These are phyloP conservation scores for Hyposmocoma kahamanoa DNA, from an alignment of 1,140 invertebrate species.

Conservation along the genomic window DNA sequence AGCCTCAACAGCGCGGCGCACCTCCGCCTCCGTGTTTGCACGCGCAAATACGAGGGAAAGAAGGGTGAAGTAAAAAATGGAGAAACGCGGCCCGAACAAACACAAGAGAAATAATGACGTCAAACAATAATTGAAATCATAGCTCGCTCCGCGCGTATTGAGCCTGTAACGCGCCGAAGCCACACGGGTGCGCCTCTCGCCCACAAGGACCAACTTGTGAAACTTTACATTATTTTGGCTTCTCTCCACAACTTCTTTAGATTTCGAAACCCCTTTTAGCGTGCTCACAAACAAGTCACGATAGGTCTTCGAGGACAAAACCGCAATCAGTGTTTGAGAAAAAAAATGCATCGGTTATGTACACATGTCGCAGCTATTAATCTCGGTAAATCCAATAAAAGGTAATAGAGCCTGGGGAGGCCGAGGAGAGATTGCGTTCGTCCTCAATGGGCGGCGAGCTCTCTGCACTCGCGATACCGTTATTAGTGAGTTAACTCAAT, in stretches of 20 bases:
- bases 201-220: conserved; percentile 14
- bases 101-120: conserved; percentile 66
- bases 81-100: conserved; percentile 60
- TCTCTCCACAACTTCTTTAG: conserved; percentile 20
- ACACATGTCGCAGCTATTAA: conserved; percentile 58
- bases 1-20: conserved; percentile 24
- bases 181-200: conserved; percentile 19
- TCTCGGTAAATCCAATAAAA: conserved; percentile 65
- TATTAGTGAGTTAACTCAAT: conserved; percentile 73
- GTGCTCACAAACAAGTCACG: conserved; percentile 5
- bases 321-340: conserved; percentile 14
- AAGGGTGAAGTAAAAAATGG: conserved; percentile 63
- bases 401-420: conserved; percentile 44
- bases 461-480: conserved; percentile 56
- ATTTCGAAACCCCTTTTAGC: conserved; percentile 17
- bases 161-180: conserved; percentile 29
- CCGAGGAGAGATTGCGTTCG: conserved; percentile 49
- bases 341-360: conserved; percentile 19
- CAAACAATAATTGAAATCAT: conserved; percentile 70
- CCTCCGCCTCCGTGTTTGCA: conserved; percentile 42
- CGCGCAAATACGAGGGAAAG: conserved; percentile 46
- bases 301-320: conserved; percentile 11
- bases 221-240: conserved; percentile 32
- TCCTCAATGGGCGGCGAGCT: conserved; percentile 48
- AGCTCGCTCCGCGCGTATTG: conserved; percentile 34